A percentile compares a stretch with the other conserved stretches of the same genome.
These are phyloP conservation scores for Penaeus monodon DNA, from an alignment of 2,888 invertebrate genomes.

Conservation along the genomic window DNA sequence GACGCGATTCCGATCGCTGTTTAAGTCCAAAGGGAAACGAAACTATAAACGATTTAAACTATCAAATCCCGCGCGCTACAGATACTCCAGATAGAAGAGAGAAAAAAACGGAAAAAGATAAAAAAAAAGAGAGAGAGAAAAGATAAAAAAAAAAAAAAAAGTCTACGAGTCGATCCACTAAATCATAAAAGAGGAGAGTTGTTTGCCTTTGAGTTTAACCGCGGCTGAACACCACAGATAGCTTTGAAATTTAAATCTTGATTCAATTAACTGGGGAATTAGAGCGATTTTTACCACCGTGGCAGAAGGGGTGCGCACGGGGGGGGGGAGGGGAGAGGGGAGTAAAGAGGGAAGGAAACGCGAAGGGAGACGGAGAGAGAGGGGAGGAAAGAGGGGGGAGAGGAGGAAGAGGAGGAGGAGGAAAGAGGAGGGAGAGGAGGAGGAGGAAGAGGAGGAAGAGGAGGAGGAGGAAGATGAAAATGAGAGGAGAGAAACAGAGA, in stretches of 20 bases:
- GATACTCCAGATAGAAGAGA: slow-evolving; percentile 13
- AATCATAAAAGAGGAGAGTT: slow-evolving; percentile 51
- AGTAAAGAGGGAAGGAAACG: slow-evolving; percentile 31
- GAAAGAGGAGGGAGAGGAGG: neutral
- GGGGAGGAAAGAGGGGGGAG: neutral
- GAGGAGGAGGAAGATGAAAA: slow-evolving; percentile 67
- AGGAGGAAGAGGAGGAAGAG: slow-evolving; percentile 66
- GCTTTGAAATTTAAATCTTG: slow-evolving; percentile 64
- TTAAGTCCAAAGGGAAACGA: neutral
- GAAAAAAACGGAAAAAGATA: neutral
- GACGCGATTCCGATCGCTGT: too few species aligned
- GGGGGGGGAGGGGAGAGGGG: slow-evolving; percentile 66
- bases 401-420: neutral
- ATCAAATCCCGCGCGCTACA: neutral
- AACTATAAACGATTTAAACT: neutral
- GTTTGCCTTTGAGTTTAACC: slow-evolving; percentile 60
- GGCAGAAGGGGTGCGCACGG: slow-evolving; percentile 66
- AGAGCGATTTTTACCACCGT: slow-evolving; percentile 56
- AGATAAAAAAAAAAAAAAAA: neutral
- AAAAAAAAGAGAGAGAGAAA: slow-evolving; percentile 3
- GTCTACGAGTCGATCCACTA: slow-evolving; percentile 24
- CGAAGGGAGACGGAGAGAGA: slow-evolving; percentile 14
- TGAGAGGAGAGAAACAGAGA: slow-evolving; percentile 68
- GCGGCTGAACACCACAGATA: slow-evolving; percentile 62
- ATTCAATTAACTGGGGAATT: slow-evolving; percentile 63